These are phyloP conservation scores for Cichlasoma orientale DNA, from an alignment of 2,797 vertebrate genomes.

Conservation along the genomic window DNA sequence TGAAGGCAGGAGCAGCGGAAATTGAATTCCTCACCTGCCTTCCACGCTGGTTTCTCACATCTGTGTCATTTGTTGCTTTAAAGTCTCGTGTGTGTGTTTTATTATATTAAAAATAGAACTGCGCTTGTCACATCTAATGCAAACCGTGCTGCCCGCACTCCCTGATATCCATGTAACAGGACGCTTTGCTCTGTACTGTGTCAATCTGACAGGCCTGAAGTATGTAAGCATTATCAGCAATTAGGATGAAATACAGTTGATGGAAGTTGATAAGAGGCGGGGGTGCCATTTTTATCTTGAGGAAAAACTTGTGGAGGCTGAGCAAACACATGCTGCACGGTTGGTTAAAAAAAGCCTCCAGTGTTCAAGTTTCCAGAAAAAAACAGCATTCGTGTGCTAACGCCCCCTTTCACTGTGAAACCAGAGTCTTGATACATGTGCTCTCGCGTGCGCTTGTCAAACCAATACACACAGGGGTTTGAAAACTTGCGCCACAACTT, in stretches of 20 bases:
- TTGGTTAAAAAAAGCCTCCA: constrained; percentile 48
- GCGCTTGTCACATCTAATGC: background rate
- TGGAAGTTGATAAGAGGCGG: constrained; percentile 34
- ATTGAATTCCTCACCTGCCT: constrained; percentile 54
- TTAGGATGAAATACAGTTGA: constrained; percentile 20
- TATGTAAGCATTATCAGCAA: constrained; percentile 19
- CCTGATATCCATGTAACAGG: constrained; percentile 5
- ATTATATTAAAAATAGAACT: background rate
- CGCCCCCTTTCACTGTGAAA: constrained; percentile 35
- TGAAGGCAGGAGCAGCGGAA: constrained; percentile 6
- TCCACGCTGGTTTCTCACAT: constrained; percentile 39
- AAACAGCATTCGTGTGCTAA: constrained; percentile 34
- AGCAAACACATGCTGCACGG: constrained; percentile 16
- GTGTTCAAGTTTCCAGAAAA: constrained; percentile 6
- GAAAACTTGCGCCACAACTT: constrained; percentile 36
- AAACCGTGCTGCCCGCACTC: constrained; percentile 5
- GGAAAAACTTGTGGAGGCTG: constrained; percentile 11
- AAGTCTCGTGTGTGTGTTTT: background rate
- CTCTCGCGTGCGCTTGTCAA: constrained; percentile 32
- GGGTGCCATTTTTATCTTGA: background rate
- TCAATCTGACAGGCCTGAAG: constrained; percentile 14
- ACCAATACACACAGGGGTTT: constrained; percentile 36
- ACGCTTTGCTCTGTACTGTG: constrained; percentile 18
- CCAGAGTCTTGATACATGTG: constrained; percentile 31
- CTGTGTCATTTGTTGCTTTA: constrained; percentile 23